Evolutionary conservation across 1,140 invertebrate genomes (phyloP), one percentile per base, ranked within the genome.

Genomic region (Stratiolaelaps scimitus): DNA sequence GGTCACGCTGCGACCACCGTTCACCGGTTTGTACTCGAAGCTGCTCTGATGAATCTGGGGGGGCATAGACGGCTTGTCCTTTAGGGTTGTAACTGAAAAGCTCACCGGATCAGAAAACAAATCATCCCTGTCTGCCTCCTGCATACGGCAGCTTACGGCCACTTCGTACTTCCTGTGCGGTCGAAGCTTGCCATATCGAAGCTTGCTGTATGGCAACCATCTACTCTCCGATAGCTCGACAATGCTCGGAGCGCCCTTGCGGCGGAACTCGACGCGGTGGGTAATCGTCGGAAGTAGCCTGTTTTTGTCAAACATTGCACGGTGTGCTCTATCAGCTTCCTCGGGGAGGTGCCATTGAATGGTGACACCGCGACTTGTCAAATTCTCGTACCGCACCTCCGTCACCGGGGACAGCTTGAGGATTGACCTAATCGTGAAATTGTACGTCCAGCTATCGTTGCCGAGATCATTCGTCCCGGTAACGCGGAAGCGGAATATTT

Each of bases 11-110:
- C 47, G 20, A 15, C 20, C 47, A 15, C 47, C 28, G 15, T 48
- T 48, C 19, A 48, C 20, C 47, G 28, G 15, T 48, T 48, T 48
- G 47, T 48, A 48, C 28, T 48, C 28, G 47, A 48, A 48, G 4
- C 19, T 28, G 15, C 47, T 48, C 47, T 19, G 47, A 19, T 23
- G 47, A 4, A 48, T 7, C 5, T 19, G 28, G 15, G 47, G 47
- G 7, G 47, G 47, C 15, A 7, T 15, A 28, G 20, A 19, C 7
- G 47, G 47, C 28, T 28, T 4, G 47, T 19, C 47, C 28, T 15
- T 48, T 4, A 28, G 47, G 19, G 28, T 4, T 7, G 15, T 28
- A 4, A 48, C 20, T 28, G 20, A 23, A 4, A 15, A 7, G 4
- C 19, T 23, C 4, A 48, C 15, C 47, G 47, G 47, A 28, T 48